Evolutionary conservation across 2,797 vertebrate genomes (phyloP), one percentile per base, ranked within the genome.

Genomic region (Halcyon badia): DNA sequence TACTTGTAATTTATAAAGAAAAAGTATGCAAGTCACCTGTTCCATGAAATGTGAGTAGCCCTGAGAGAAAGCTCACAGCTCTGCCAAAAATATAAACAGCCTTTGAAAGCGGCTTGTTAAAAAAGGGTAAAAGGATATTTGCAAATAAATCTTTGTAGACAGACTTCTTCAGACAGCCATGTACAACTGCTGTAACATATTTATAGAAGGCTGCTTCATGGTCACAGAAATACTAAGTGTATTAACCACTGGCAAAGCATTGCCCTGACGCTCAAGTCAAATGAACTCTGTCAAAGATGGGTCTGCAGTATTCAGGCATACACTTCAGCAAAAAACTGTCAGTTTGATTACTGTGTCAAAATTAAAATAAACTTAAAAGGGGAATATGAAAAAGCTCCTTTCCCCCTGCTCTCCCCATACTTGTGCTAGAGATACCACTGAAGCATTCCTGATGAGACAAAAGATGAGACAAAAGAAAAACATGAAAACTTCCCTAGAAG

Each of bases 111-210:
- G 33, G 88, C 83, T 95, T 77, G 86, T 90, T 95, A 94, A 92
- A 91, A 94, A 89, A 90, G 90, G 48, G 75, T 88, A 81, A 84
- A 95, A 87, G 90, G 86, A 82, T 93, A 79, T 76, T 94, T 71
- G 77, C 77, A 90, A 94, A 97, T 96, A 95, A 94, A 96, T 97
- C 95, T 95, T 95, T 73, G 64, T 15, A 80, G 95, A 83, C 80
- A 77, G 83, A 60, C 81, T 80, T 81, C 80, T 80, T 84, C 86
- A 94, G 96, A 87, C 75, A 95, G 91, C 86, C 73, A 65, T 1
- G 7, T 94, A 80, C 95, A 96, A 95, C 90, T 95, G 93, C 86
- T 80, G 18, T 12, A 87, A 60, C 5, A 0, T 94, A 97, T 96
- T 96, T 96, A 96, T 96, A 95, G 96, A 90, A 87, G 48, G 64